These are phyloP conservation scores for Philotrypesis tridentata DNA, from an alignment of 1,140 invertebrate species.

Conservation along the genomic window DNA sequence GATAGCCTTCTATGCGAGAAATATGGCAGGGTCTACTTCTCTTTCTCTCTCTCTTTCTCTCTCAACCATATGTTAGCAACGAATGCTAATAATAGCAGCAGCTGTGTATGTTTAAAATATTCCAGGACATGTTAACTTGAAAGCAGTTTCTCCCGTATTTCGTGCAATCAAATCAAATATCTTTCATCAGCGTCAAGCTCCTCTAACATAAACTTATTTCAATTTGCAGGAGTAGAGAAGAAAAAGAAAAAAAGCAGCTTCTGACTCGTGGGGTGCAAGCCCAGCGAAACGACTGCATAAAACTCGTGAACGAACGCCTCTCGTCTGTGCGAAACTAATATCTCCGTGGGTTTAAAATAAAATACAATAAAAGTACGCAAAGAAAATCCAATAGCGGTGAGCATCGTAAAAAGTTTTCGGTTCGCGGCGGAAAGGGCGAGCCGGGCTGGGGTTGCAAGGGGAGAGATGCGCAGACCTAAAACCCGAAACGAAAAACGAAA, in stretches of 20 bases:
- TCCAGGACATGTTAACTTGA: too few relatives aligned
- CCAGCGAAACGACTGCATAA: constrained; percentile 15
- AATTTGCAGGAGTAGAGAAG: background rate
- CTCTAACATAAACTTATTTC: constrained; percentile 11
- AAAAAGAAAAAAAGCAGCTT: background rate
- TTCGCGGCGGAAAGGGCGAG: background rate
- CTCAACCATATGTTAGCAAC: too few relatives aligned
- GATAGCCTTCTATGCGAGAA: too few relatives aligned
- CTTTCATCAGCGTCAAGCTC: background rate
- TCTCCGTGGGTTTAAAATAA: constrained; percentile 26
- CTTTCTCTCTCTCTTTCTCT: too few relatives aligned
- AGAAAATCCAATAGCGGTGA: constrained; percentile 32
- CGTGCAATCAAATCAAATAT: background rate
- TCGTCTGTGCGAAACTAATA: constrained; percentile 26
- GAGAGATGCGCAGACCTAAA: background rate
- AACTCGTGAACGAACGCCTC: constrained; percentile 9
- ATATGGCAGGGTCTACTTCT: too few relatives aligned
- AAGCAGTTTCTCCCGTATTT: background rate
- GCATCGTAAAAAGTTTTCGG: constrained; percentile 30
- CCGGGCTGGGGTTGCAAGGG: background rate
- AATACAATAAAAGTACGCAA: constrained; percentile 34
- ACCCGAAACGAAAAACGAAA: background rate
- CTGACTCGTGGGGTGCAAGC: background rate
- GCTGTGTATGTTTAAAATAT: too few relatives aligned
- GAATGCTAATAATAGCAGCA: too few relatives aligned